Evolutionary conservation across 2,888 invertebrate genomes (phyloP).

Genomic region (Thalpophila matura): DNA sequence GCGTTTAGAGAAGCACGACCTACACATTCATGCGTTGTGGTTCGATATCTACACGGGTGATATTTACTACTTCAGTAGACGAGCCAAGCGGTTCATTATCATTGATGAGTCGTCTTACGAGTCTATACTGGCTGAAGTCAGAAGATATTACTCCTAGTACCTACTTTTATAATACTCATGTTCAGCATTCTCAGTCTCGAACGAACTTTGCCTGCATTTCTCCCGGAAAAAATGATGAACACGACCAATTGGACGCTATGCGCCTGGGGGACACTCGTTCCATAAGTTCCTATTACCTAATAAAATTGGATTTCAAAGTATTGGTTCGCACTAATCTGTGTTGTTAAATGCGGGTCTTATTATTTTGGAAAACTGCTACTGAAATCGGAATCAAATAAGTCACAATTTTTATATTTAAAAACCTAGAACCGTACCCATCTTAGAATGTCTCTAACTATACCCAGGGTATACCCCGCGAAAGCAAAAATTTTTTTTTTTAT

Average conservation of each 20-base stretch:
- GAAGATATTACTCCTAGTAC: conserved; percentile 94
- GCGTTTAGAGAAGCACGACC: conserved; percentile 94
- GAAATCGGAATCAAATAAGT: conserved; percentile 21
- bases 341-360: conserved; percentile 30
- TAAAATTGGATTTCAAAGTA: conserved; percentile 1
- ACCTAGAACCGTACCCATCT: no score
- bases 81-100: conserved; percentile 95
- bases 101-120: conserved; percentile 96
- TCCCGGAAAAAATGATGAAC: conserved; percentile 5
- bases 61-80: conserved; percentile 98
- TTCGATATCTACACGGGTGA: conserved; percentile 99
- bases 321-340: neutral
- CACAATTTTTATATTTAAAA: conserved; percentile 14
- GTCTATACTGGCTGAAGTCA: conserved; percentile 94
- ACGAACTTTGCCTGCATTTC: conserved; percentile 20
- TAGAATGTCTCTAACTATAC: no score
- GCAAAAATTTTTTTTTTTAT: no score
- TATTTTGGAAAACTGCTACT: conserved; percentile 18
- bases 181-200: conserved; percentile 6
- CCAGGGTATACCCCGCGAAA: no score
- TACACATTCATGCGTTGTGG: conserved; percentile 98
- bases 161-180: conserved; percentile 6
- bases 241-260: conserved; percentile 11
- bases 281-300: conserved; percentile 19
- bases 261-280: neutral